Evolutionary conservation across 1,140 invertebrate genomes (phyloP), one percentile per base, ranked within the genome.

Genomic region (Hylyphantes graminicola): DNA sequence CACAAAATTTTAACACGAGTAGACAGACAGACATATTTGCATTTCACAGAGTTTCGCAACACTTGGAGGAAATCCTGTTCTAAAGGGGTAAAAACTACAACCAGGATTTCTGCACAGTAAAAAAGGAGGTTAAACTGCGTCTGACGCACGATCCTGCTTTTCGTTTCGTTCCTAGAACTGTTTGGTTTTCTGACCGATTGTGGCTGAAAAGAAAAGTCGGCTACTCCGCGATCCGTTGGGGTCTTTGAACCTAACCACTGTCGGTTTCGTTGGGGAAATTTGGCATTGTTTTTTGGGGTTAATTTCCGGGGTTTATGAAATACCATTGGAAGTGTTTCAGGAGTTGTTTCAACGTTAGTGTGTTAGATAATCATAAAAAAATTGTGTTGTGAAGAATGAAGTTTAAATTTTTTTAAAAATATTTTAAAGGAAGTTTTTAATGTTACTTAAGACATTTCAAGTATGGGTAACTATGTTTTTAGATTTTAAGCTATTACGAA

Each of bases 31-130:
- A 19, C 2, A 35, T 51, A 78, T 63, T 78, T 80, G 8, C 77
- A 70, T 80, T 80, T 80, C 77, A 50, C 50, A 54, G 51, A 51
- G 11, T 67, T 70, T 70, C 70, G 65, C 53, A 80, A 80, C 21
- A 10, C 76, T 19, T 78, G 19, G 65, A 70, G 77, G 77, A 80
- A 80, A 80, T 80, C 77, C 77, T 70, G 77, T 64, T 70, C 48
- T 17, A 11, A n/a, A n/a, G 54, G 59, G 64, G 74, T 48, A 76
- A 78, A 50, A 63, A 21, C 21, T 57, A 65, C 54, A 64, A 19
- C 21, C 72, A 74, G 72, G 10, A 70, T 35, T 10, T 13, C 53
- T 17, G 55, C 53, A 74, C 54, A 21, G 61, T 35, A 51, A 53
- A 53, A 80, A 80, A 80, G 50, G 77, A 80, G 77, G 77, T 80